These are phyloP conservation scores for Rhabdomys dilectus DNA, from an alignment of 2,113 vertebrate genomes.

Conservation along the genomic window DNA sequence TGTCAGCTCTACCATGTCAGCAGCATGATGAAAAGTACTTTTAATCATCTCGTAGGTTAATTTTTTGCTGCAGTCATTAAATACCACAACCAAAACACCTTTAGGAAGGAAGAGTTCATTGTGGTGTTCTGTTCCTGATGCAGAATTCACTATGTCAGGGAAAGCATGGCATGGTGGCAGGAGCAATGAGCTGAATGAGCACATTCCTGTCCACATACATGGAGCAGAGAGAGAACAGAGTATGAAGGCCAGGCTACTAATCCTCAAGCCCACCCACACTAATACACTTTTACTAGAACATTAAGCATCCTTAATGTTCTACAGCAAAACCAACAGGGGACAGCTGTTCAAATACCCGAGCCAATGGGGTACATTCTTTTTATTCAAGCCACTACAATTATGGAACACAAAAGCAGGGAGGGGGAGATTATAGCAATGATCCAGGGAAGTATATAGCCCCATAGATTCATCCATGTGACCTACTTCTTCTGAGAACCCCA, in stretches of 20 bases:
- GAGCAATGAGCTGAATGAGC: background rate
- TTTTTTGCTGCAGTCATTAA: background rate
- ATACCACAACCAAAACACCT: background rate
- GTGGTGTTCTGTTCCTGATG: background rate
- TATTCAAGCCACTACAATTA: background rate
- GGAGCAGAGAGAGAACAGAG: background rate
- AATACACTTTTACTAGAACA: background rate
- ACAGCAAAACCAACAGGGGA: background rate
- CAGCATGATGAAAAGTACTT: background rate
- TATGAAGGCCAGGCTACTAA: background rate
- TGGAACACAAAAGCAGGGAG: background rate
- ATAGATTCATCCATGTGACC: background rate
- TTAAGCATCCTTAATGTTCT: background rate
- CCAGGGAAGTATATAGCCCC: background rate
- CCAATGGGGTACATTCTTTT: background rate
- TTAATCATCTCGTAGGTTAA: background rate
- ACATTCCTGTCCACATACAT: background rate
- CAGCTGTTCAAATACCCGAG: background rate
- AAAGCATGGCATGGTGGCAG: too few relatives aligned
- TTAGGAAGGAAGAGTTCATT: background rate
- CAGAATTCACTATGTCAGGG: background rate
- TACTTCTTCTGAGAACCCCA: background rate
- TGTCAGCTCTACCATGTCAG: background rate
- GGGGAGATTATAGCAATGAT: too few relatives aligned
- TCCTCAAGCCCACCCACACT: background rate